Conservation (phyloP, 2,797 vertebrate species). For the Sebastes aleutianus region DNA sequence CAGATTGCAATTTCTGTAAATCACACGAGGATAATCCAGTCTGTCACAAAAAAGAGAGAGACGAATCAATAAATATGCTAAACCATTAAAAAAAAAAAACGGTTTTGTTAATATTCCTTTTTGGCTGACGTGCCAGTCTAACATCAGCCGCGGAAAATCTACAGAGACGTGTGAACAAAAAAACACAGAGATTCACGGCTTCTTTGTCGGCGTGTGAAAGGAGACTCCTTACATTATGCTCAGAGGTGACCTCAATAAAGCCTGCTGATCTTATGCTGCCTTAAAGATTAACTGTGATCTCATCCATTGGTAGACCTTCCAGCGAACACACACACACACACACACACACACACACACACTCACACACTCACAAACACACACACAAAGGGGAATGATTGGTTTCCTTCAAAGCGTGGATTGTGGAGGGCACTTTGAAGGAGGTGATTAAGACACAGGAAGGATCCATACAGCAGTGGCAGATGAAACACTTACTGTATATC, state of each 20-base stretch:
- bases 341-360: no score
- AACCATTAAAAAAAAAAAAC: slow-evolving; percentile 8
- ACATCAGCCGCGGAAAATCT: slow-evolving; percentile 3
- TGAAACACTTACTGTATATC: slow-evolving; percentile 54
- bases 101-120: slow-evolving; percentile 6
- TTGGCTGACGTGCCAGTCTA: neutral
- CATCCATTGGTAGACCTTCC: slow-evolving; percentile 13
- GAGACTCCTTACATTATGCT: slow-evolving; percentile 38
- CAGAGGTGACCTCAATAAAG: slow-evolving; percentile 64
- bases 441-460: slow-evolving; percentile 61
- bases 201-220: slow-evolving; percentile 2
- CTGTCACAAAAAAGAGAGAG: slow-evolving; percentile 34
- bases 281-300: slow-evolving; percentile 53
- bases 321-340: slow-evolving; percentile 7
- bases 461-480: slow-evolving; percentile 33
- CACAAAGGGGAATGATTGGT: slow-evolving; percentile 41
- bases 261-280: slow-evolving; percentile 44
- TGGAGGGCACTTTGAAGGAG: slow-evolving; percentile 62
- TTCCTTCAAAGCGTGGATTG: slow-evolving; percentile 53
- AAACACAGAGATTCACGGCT: neutral
- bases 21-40: slow-evolving; percentile 34
- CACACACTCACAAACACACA: neutral
- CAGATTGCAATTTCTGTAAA: slow-evolving; percentile 52
- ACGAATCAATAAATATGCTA: slow-evolving; percentile 43
- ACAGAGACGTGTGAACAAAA: neutral